A percentile compares a stretch with the other conserved stretches of the same genome.
phyloP scores from a whole-genome alignment of 2,888 invertebrate species.

The Drosophila fungiperda region DNA sequence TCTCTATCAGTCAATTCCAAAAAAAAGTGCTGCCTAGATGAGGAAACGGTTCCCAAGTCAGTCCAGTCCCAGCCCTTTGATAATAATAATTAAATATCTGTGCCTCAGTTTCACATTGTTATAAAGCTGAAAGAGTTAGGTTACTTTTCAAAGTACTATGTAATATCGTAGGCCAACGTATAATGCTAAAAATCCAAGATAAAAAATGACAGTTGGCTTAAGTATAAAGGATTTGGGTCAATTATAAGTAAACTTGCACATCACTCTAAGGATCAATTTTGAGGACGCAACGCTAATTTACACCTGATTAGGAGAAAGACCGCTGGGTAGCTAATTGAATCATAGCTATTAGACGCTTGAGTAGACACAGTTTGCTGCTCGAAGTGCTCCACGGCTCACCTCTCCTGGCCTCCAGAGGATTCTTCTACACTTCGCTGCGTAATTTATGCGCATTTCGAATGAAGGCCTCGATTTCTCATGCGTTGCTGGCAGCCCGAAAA shows the following conservation, averaged over 20 bases:
- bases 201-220: not conserved
- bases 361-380: slow-evolving; percentile 1
- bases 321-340: slow-evolving; percentile 50
- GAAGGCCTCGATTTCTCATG: slow-evolving; percentile 50
- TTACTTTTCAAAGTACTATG: not conserved
- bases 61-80: not conserved
- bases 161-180: not conserved
- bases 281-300: slow-evolving; percentile 23
- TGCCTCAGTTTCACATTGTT: not conserved
- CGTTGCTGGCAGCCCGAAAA: slow-evolving; percentile 9
- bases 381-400: not conserved
- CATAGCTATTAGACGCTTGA: slow-evolving; percentile 53
- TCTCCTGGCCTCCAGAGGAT: not conserved
- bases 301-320: slow-evolving; percentile 43
- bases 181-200: not conserved
- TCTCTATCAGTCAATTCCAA: not conserved
- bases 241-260: not conserved
- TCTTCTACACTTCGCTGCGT: slow-evolving; percentile 23
- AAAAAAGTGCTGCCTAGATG: not conserved
- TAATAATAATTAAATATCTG: not conserved
- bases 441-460: slow-evolving; percentile 77
- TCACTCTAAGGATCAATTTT: not conserved
- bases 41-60: not conserved
- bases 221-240: not conserved
- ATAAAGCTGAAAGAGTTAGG: not conserved